Conservation (phyloP, 2,113 vertebrate genomes). For the Garra rufa region DNA sequence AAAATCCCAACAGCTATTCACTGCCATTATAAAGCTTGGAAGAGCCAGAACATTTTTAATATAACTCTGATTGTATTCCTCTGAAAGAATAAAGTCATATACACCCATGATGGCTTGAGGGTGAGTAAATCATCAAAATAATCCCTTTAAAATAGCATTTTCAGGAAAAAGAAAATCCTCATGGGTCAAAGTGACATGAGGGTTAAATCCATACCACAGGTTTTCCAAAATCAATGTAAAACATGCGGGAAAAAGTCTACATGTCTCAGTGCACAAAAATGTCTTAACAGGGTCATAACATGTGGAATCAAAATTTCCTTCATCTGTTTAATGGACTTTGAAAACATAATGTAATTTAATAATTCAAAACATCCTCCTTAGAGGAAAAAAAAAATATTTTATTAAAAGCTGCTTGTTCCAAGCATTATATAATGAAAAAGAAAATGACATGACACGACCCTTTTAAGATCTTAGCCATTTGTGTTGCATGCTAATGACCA, state of each 20-base stretch:
- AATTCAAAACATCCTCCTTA: neutral
- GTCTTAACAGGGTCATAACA: neutral
- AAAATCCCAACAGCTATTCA: no score
- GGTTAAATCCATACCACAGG: neutral
- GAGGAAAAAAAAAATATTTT: neutral
- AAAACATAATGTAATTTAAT: constrained; percentile 2
- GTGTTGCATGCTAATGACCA: neutral
- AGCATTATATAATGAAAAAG: neutral
- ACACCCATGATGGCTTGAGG: no score
- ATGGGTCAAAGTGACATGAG: neutral
- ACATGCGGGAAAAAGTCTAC: neutral
- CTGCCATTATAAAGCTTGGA: no score
- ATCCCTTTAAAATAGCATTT: neutral
- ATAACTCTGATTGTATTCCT: no score
- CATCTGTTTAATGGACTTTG: constrained; percentile 3
- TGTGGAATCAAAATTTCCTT: constrained; percentile 4
- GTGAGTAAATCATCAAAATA: no score
- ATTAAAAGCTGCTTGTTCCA: neutral
- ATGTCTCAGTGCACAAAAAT: neutral
- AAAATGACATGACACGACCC: neutral
- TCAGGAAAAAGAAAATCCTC: neutral
- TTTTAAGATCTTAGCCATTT: neutral
- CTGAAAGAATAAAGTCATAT: no score
- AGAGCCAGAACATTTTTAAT: no score
- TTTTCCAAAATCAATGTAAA: neutral